A percentile compares a stretch with the other conserved stretches of the same genome.
Evolutionary conservation across 2,888 invertebrate genomes (phyloP).

Genomic region (Phrixothrix hirtus): DNA sequence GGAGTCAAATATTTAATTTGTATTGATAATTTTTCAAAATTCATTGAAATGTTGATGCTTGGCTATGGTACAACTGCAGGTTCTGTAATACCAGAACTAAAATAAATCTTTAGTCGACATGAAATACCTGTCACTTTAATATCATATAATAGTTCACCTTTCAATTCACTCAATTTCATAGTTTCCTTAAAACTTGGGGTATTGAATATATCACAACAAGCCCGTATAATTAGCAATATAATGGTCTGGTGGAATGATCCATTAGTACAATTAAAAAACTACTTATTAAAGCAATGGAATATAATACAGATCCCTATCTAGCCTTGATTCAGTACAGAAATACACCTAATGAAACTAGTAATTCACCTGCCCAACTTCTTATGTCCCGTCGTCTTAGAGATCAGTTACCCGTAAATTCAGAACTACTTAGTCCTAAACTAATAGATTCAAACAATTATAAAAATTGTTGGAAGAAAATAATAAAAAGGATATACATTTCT

Average conservation of each 20-base stretch:
- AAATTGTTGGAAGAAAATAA: too few species aligned
- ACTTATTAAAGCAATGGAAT: not conserved
- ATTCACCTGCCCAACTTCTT: too few species aligned
- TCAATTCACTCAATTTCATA: not conserved
- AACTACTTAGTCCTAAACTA: too few species aligned
- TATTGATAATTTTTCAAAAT: constrained; percentile 5
- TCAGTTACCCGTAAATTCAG: too few species aligned
- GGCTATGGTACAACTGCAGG: too few species aligned
- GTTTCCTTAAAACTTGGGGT: not conserved
- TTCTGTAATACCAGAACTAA: too few species aligned
- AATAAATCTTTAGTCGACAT: constrained; percentile 1
- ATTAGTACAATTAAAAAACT: not conserved
- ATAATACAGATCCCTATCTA: not conserved
- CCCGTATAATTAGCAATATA: not conserved
- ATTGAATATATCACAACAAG: not conserved
- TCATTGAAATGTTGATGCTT: not conserved
- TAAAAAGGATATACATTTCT: too few species aligned
- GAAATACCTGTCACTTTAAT: constrained; percentile 3
- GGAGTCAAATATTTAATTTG: constrained; percentile 2
- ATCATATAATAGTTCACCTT: not conserved
- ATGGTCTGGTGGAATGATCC: not conserved
- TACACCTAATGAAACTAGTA: too few species aligned
- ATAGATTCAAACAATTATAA: too few species aligned
- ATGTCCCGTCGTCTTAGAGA: too few species aligned
- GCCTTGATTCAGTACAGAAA: too few species aligned